phyloP scores from a whole-genome alignment of 1,140 invertebrate genomes.

The Halyomorpha halys region DNA sequence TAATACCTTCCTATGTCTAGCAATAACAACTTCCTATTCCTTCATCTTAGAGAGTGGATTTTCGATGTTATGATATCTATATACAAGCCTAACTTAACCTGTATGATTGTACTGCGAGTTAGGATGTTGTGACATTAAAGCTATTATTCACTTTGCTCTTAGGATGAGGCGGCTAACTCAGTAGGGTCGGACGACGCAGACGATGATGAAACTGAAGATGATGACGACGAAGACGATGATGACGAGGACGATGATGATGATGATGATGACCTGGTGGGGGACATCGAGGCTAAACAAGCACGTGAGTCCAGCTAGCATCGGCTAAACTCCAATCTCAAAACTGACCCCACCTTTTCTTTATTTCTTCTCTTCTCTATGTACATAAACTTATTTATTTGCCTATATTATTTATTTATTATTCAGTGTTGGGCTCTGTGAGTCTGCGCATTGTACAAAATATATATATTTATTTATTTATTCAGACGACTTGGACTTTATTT shows the following conservation, averaged over 20 bases:
- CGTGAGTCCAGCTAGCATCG: constrained; percentile 52
- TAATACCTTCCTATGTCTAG: too few species aligned
- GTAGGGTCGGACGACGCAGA: constrained; percentile 46
- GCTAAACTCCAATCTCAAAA: not conserved
- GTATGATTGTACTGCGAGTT: too few species aligned
- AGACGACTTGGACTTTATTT: constrained; percentile 12
- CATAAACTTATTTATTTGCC: constrained; percentile 22
- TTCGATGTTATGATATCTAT: too few species aligned
- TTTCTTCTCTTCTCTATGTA: constrained; percentile 13
- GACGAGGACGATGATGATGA: constrained; percentile 65
- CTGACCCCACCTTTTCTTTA: not conserved
- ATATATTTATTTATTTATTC: constrained; percentile 3
- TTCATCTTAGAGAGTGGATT: too few species aligned
- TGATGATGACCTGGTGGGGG: constrained; percentile 52
- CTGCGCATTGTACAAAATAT: constrained; percentile 6
- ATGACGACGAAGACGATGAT: constrained; percentile 54
- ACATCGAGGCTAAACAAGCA: constrained; percentile 54
- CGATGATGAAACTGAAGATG: constrained; percentile 48
- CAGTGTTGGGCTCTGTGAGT: constrained; percentile 16
- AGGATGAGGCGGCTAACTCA: constrained; percentile 31
- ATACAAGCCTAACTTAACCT: too few species aligned
- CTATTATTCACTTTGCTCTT: too few species aligned
- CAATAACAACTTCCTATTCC: too few species aligned
- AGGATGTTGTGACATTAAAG: too few species aligned
- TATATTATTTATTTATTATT: constrained; percentile 26